Evolutionary conservation across 2,888 invertebrate species (phyloP), one percentile per base, ranked within the genome.

Genomic region (Graphium colonna): DNA sequence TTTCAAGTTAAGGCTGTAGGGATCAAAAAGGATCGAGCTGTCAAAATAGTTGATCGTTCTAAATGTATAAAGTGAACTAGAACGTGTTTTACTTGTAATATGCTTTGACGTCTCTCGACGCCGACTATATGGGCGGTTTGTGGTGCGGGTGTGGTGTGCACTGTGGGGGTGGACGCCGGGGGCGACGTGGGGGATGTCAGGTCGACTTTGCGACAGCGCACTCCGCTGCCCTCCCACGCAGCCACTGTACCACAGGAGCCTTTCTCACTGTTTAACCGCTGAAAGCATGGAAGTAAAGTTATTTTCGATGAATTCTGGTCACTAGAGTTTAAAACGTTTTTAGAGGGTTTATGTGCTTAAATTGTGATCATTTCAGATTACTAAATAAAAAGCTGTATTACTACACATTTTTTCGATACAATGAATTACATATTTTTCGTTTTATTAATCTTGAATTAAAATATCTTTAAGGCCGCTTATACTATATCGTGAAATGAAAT

Each of bases 241-340:
- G 92, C 92, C 33, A 92, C 91, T n/a, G 92, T 92, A 61, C 92
- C 91, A 66, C 92, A 93, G 50, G 92, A 92, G 39, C 92, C 92
- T 70, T 93, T 93, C 68, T 94, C 93, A 67, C 92, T 91, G 59
- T 92, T 92, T 56, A 93, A 80, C 62, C 93, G 91, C 94, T 93
- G 75, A 49, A 68, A 55, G 3, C n/a, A n/a, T n/a, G n/a, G 17
- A 17, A 1, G 9, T n/a, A 33, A 33, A 33, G 8, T 33, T n/a
- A n/a, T n/a, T n/a, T n/a, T n/a, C n/a, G n/a, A n/a, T n/a, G n/a
- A n/a, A n/a, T n/a, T n/a, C n/a, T n/a, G n/a, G n/a, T n/a, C n/a
- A n/a, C n/a, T n/a, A n/a, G n/a, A n/a, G n/a, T n/a, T n/a, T n/a
- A n/a, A n/a, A n/a, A n/a, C n/a, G n/a, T n/a, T n/a, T n/a, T n/a